Evolutionary conservation across 1,140 invertebrate species (phyloP).

Genomic region (Coenobita brevimanus): DNA sequence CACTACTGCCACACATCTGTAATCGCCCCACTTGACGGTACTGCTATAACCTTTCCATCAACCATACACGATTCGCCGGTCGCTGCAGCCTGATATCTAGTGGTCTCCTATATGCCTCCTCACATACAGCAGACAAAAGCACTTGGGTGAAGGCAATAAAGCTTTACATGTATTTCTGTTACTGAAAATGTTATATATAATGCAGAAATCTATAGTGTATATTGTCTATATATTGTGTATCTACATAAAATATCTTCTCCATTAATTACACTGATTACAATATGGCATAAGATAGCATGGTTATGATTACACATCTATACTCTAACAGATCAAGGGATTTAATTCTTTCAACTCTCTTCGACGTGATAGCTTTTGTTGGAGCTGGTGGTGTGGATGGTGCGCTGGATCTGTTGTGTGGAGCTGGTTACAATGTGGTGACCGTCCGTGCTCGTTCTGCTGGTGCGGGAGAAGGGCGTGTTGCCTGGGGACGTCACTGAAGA

Average conservation of each 20-base stretch:
- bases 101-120: slow-evolving; percentile 14
- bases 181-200: slow-evolving; percentile 13
- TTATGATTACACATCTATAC: background rate
- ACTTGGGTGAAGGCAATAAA: slow-evolving; percentile 56
- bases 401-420: slow-evolving; percentile 67
- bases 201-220: slow-evolving; percentile 29
- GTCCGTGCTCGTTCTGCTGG: slow-evolving; percentile 47
- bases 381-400: slow-evolving; percentile 65
- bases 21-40: no score
- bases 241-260: slow-evolving; percentile 54
- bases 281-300: background rate
- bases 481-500: slow-evolving; percentile 49
- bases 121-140: slow-evolving; percentile 39
- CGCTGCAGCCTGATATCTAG: background rate
- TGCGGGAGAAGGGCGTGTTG: slow-evolving; percentile 63
- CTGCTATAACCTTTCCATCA: no score
- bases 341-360: slow-evolving; percentile 62
- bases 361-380: slow-evolving; percentile 65
- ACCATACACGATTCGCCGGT: no score
- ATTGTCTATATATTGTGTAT: background rate
- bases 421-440: slow-evolving; percentile 57
- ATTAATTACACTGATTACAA: slow-evolving; percentile 6
- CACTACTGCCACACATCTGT: no score
- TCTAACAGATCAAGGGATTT: slow-evolving; percentile 21
- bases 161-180: slow-evolving; percentile 35